Evolutionary conservation across 2,797 vertebrate genomes (phyloP).

Genomic region (Selene dorsalis): DNA sequence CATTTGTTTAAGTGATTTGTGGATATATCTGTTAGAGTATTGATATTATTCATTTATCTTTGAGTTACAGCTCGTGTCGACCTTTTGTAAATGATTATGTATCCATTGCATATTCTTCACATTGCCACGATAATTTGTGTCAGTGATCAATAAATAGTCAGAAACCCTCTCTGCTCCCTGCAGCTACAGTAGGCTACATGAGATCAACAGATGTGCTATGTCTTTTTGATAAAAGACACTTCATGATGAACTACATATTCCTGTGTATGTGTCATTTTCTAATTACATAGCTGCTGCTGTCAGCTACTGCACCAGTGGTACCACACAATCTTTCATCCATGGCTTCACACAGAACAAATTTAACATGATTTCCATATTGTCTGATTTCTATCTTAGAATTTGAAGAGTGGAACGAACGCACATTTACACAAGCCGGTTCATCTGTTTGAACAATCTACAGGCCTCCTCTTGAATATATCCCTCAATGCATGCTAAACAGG

Average conservation of each 20-base stretch:
- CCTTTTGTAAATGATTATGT: conserved; percentile 26
- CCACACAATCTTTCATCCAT: conserved; percentile 48
- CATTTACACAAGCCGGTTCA: conserved; percentile 58
- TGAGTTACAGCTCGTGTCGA: conserved; percentile 5
- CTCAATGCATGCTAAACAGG: conserved; percentile 75
- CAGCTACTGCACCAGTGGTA: conserved; percentile 18
- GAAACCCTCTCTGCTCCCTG: background rate
- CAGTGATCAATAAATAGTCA: conserved; percentile 14
- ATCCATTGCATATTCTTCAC: conserved; percentile 28
- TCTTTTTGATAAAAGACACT: conserved; percentile 24
- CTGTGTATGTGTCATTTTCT: conserved; percentile 29
- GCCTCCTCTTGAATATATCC: conserved; percentile 48
- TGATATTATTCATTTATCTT: conserved; percentile 14
- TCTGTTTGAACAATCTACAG: conserved; percentile 78
- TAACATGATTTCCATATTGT: conserved; percentile 70
- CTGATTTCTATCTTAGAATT: conserved; percentile 67
- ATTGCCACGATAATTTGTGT: conserved; percentile 20
- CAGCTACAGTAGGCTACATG: background rate
- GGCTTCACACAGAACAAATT: conserved; percentile 64
- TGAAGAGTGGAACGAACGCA: conserved; percentile 61
- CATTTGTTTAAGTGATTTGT: conserved; percentile 21
- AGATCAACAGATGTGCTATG: conserved; percentile 2
- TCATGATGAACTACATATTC: conserved; percentile 21
- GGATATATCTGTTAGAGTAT: background rate
- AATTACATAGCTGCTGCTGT: conserved; percentile 43